phyloP scores from a whole-genome alignment of 2,113 vertebrate species.

The Indri indri region DNA sequence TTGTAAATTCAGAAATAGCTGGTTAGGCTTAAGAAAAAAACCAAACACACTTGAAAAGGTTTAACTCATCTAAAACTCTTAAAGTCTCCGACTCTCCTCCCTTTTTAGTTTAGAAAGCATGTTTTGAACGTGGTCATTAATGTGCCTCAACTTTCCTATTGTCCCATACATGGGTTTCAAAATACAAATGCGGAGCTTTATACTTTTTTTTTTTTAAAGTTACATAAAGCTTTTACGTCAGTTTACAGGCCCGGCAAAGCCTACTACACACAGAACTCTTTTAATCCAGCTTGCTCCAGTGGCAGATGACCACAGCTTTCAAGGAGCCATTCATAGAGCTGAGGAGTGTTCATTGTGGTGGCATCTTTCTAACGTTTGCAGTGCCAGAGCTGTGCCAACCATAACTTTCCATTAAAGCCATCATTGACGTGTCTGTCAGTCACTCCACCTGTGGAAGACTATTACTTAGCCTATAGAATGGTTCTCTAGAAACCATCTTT shows the following conservation, averaged over 20 bases:
- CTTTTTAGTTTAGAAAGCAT: not conserved
- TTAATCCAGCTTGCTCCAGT: not conserved
- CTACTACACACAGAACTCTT: not conserved
- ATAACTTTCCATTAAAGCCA: not conserved
- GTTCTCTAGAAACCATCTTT: not conserved
- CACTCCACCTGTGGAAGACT: not conserved
- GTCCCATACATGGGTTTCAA: not conserved
- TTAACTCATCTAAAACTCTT: not conserved
- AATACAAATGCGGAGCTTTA: not conserved
- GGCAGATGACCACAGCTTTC: not conserved
- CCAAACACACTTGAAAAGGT: not conserved
- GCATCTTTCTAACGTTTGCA: not conserved
- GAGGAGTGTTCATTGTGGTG: fast-evolving
- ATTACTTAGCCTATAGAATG: fast-evolving
- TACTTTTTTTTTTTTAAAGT: not conserved
- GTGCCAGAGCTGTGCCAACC: not conserved
- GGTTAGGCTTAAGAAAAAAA: not conserved
- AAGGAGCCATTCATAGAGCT: not conserved
- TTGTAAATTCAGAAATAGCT: not conserved
- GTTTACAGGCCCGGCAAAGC: not conserved
- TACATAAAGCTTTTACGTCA: not conserved
- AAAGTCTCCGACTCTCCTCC: not conserved
- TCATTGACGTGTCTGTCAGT: not conserved
- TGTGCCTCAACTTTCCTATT: not conserved
- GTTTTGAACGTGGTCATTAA: not conserved